A percentile compares a stretch with the other conserved stretches of the same genome.
Conservation (phyloP, 2,113 vertebrate species). For the Bungarus multicinctus region DNA sequence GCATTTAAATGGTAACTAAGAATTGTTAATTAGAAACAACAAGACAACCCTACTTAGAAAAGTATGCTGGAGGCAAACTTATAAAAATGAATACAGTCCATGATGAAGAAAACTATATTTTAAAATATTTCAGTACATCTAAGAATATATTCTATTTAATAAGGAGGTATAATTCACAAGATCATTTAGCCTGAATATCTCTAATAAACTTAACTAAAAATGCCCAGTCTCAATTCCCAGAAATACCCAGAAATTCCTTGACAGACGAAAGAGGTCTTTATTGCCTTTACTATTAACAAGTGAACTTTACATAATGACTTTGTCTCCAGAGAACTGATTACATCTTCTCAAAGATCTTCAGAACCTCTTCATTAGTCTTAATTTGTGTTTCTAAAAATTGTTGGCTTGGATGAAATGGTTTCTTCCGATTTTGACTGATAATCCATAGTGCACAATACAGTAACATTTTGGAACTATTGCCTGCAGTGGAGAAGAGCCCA, state of each 20-base stretch:
- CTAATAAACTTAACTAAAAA: background rate
- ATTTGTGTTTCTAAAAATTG: background rate
- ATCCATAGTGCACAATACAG: background rate
- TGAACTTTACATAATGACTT: background rate
- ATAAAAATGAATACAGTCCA: background rate
- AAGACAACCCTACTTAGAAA: background rate
- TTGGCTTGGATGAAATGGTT: background rate
- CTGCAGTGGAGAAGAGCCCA: background rate
- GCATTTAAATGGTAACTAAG: background rate
- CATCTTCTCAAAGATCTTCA: background rate
- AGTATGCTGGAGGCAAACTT: background rate
- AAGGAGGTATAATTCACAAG: background rate
- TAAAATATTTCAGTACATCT: background rate
- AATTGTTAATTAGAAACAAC: background rate
- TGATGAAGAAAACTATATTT: background rate
- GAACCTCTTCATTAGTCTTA: background rate
- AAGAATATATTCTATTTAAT: background rate
- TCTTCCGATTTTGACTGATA: background rate
- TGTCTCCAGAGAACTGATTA: background rate
- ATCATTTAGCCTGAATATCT: background rate
- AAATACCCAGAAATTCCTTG: background rate
- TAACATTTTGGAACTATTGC: background rate
- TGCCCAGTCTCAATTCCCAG: background rate
- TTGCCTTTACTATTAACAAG: background rate
- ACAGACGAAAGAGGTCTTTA: background rate